Base-by-base conservation (phyloP, 37 sponge, comb jelly and placozoan species). In the Crambe crambe region DNA sequence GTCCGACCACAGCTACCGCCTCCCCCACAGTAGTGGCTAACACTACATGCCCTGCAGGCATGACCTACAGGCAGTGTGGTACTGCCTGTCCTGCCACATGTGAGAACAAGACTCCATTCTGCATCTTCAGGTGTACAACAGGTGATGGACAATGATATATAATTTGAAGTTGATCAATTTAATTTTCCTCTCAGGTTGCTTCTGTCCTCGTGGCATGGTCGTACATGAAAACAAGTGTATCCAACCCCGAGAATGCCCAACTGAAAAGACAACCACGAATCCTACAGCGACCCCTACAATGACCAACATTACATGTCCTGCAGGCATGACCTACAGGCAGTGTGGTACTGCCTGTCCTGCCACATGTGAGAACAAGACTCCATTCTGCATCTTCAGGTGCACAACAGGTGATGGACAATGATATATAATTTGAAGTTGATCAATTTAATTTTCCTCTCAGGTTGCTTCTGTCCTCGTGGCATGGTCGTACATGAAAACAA, bases 381-480 rank as follows among this genome's bases (percentile, higher is more conserved):
- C 69, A 36, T 15, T 29, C 8, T 68, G 69, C 18, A 68, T 17
- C 38, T 17, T 35, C 3, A 34, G 30, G 20, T 68, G 69, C 31
- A 35, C 30, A 6, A 25, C 12, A 35, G 69, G 69, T 68, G 18
- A 23, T 20, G n/a, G n/a, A n/a, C n/a, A n/a, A n/a, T n/a, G n/a
- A n/a, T n/a, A n/a, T n/a, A n/a, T n/a, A n/a, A n/a, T n/a, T n/a
- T n/a, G n/a, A n/a, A n/a, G n/a, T n/a, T n/a, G n/a, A n/a, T n/a
- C n/a, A n/a, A n/a, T n/a, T n/a, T n/a, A n/a, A n/a, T 68, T 37
- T 68, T 36, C 30, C 4, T 36, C 30, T 17, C 69, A 68, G 69
- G 69, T 68, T 68, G 69, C 30, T 68, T 68, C 30, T 68, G 69
- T 68, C 39, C 69, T 68, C 10, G 8, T 20, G 69, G 69, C 8